Base-by-base conservation (phyloP, 2,797 vertebrate genomes). In the Hephaestus fuliginosus region DNA sequence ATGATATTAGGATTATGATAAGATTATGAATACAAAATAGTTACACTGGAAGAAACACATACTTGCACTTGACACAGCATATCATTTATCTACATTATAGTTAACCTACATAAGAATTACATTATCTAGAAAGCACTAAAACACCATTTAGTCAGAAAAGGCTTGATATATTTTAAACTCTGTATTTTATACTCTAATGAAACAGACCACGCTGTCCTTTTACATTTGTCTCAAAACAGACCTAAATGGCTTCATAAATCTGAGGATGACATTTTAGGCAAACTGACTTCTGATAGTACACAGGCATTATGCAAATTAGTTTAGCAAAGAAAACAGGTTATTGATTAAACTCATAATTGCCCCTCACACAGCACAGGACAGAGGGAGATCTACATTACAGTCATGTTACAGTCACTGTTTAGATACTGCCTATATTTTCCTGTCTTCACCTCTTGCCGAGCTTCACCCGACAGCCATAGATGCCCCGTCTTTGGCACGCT, bases 341-440 rank as follows among this genome's bases (percentile, higher is more conserved):
- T 82, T 72, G 76, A 83, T 85, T 78, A 15, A 65, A 79, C 36
- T 46, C 20, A n/a, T 67, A 80, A 80, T 76, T 78, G 67, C 36
- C 33, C 52, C 28, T 68, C 57, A 72, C 49, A 33, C 66, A 43
- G 67, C 52, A 60, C 51, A 18, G 48, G 52, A 61, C 56, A 67
- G 44, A n/a, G 11, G 11, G 41, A 71, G 52, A 28, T 62, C 70
- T 61, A 52, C 22, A 58, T 55, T 25, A 51, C 63, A 51, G 46
- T 60, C 57, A 48, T 25, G 25, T 25, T 25, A 25, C 25, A 25
- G 25, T 25, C 48, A 56, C 18, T 60, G 74, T 82, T 72, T 70
- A 60, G 43, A 81, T 64, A 39, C 56, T 11, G 1, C 39, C 46
- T 74, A 13, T 70, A 43, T 77, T 82, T 71, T 72, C 48, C 66